Base-by-base conservation (phyloP, 2,888 invertebrate species). In the Tiphia femorata region DNA sequence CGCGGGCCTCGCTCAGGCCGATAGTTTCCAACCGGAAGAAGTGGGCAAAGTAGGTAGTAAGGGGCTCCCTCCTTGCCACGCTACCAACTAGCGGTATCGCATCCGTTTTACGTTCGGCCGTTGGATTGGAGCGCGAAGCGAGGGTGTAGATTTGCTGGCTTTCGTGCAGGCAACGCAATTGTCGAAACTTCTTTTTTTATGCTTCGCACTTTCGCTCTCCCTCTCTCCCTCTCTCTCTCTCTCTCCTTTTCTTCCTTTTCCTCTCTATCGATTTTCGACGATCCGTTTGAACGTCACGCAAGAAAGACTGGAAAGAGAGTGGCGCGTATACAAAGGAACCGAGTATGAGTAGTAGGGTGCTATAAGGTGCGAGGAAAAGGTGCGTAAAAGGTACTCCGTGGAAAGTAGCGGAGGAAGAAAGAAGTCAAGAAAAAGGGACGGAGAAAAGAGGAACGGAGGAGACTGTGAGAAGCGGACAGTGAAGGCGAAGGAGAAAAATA, bases 251-350 rank as follows among this genome's bases (percentile, higher is more conserved):
- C 29, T 14, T 27, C 49, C 27, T 10, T 21, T 27, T 33, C n/a
- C n/a, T n/a, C n/a, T 19, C 42, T 10, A 37, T 21, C 40, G 49
- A 48, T 50, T 49, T 46, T 40, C 44, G 38, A 48, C 47, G 57
- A 55, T 58, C 49, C 27, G 54, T 47, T 52, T 52, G 55, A 52
- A 55, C 44, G 47, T 42, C 29, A 16, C 40, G 25, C 21, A 33
- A 33, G 46, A 10, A 33, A 50, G 41, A 19, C n/a, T n/a, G n/a
- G 46, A 41, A 44, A 41, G 33, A 44, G 42, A 23, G 12, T 25
- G 27, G n/a, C n/a, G n/a, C n/a, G n/a, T n/a, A n/a, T n/a, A n/a
- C n/a, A n/a, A n/a, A n/a, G n/a, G n/a, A n/a, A n/a, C n/a, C n/a
- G n/a, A n/a, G n/a, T n/a, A n/a, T n/a, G n/a, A n/a, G n/a, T n/a